Evolutionary conservation across 2,888 invertebrate genomes (phyloP).

Genomic region (Cryptocephalus moraei): DNA sequence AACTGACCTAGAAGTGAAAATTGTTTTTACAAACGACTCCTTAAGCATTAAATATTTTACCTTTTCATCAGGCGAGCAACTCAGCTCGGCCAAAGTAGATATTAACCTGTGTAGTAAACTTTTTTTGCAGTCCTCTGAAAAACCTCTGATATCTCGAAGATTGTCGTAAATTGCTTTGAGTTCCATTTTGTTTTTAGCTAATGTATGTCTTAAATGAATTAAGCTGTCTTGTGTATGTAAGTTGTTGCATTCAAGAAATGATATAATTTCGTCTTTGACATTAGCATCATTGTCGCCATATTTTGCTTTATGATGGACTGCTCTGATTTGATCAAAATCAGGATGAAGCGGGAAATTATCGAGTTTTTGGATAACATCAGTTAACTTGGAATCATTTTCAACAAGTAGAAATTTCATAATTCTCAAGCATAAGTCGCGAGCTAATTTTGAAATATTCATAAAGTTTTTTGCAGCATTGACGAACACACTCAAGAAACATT

Average conservation of each 20-base stretch:
- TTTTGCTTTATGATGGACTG: conserved; percentile 29
- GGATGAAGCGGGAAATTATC: conserved; percentile 43
- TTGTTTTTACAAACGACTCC: neutral
- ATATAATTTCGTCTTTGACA: conserved; percentile 39
- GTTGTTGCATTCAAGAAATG: conserved; percentile 40
- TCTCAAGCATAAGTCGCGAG: conserved; percentile 28
- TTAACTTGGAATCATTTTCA: conserved; percentile 40
- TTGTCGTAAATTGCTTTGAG: conserved; percentile 44
- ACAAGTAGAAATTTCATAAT: conserved; percentile 45
- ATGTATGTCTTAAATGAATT: conserved; percentile 41
- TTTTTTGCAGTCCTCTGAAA: conserved; percentile 54
- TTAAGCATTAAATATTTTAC: conserved; percentile 30
- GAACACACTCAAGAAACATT: conserved; percentile 42
- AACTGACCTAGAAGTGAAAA: conserved; percentile 38
- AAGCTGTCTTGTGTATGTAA: conserved; percentile 43
- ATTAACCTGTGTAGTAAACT: conserved; percentile 55
- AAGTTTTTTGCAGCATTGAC: conserved; percentile 41
- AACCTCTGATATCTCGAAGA: conserved; percentile 44
- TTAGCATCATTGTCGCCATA: conserved; percentile 22
- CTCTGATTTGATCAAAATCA: conserved; percentile 30
- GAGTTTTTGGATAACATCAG: conserved; percentile 39
- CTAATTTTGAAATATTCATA: conserved; percentile 3
- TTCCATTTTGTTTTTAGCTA: conserved; percentile 45
- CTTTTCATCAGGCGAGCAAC: conserved; percentile 41
- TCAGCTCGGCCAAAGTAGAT: conserved; percentile 46